Conservation (phyloP, 2,888 invertebrate species). For the Drosophila quinaria region DNA sequence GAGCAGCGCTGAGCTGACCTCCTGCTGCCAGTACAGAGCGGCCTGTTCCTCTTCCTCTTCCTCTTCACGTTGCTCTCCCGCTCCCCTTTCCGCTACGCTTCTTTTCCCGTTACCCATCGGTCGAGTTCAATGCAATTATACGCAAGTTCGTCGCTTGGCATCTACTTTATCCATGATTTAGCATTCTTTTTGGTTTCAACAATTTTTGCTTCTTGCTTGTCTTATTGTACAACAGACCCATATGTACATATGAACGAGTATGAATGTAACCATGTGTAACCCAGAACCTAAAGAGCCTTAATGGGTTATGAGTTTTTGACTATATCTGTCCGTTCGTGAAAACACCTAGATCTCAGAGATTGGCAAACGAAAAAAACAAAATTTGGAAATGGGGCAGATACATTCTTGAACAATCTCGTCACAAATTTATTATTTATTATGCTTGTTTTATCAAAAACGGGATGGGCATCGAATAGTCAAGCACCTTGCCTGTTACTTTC, state of each 20-base stretch:
- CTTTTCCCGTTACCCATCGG: slow-evolving; percentile 18
- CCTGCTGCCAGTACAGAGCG: slow-evolving; percentile 28
- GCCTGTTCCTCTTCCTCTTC: neutral
- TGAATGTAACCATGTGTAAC: neutral
- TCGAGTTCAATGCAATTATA: slow-evolving; percentile 80
- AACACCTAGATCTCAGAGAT: neutral
- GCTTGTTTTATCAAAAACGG: too few species aligned
- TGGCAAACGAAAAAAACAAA: too few species aligned
- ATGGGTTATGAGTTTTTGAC: neutral
- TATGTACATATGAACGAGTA: slow-evolving; percentile 15
- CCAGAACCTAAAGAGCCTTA: neutral
- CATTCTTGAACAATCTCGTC: too few species aligned
- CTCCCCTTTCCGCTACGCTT: neutral
- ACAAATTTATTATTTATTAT: too few species aligned
- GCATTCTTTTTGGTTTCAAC: slow-evolving; percentile 78
- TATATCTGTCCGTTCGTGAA: neutral
- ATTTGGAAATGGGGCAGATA: too few species aligned
- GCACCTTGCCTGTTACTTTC: neutral
- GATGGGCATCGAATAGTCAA: neutral
- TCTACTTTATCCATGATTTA: slow-evolving; percentile 80
- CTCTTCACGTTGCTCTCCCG: neutral
- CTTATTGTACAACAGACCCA: slow-evolving; percentile 3
- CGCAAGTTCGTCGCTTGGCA: slow-evolving; percentile 48
- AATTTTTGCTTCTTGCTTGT: slow-evolving; percentile 36
- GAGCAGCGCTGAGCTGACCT: slow-evolving; percentile 37